Conservation (phyloP, 2,113 vertebrate species). For the Hylia prasina region DNA sequence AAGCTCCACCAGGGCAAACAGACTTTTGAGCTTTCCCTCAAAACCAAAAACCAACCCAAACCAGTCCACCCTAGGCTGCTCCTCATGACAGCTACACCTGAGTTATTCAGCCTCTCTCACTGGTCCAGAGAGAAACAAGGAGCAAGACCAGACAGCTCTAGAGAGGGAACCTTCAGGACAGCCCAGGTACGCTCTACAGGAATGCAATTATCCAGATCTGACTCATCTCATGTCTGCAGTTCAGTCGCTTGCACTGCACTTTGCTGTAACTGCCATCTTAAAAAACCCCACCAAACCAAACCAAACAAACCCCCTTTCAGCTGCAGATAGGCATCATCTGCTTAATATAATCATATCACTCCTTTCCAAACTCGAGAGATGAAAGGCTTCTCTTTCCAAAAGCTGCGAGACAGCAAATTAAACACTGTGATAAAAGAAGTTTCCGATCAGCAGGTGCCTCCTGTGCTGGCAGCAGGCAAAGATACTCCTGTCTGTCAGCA, state of each 20-base stretch:
- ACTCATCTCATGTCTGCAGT: background rate
- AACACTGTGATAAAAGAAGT: background rate
- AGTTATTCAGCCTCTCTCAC: background rate
- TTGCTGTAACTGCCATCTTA: background rate
- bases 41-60: background rate
- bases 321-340: background rate
- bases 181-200: background rate
- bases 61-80: background rate
- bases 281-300: background rate
- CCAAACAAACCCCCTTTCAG: background rate
- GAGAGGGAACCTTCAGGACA: background rate
- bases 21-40: background rate
- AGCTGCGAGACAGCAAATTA: slow-evolving; percentile 28
- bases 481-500: slow-evolving; percentile 15
- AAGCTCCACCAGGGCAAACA: background rate
- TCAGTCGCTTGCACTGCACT: background rate
- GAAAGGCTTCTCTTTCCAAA: slow-evolving; percentile 28
- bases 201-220: background rate
- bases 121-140: background rate
- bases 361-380: background rate
- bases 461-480: background rate
- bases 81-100: background rate
- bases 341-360: background rate
- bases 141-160: background rate
- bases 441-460: slow-evolving; percentile 42